These are phyloP conservation scores for Drosophila trichaetosa DNA, from an alignment of 2,888 invertebrate genomes.

Conservation along the genomic window DNA sequence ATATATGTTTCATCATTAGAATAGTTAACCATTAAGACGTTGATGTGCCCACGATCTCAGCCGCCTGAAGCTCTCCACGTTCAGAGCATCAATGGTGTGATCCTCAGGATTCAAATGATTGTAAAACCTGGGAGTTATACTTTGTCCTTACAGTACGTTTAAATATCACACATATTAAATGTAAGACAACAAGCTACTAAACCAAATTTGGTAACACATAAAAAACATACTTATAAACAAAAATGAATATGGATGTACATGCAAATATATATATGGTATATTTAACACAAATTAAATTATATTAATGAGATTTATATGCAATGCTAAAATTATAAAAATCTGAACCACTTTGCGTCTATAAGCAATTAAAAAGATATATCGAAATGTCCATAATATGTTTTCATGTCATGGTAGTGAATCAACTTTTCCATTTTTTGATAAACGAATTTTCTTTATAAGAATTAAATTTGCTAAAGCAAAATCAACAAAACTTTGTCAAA, in stretches of 20 bases:
- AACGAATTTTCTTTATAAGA: background rate
- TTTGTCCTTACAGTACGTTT: accelerated
- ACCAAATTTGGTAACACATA: background rate
- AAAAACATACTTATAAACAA: background rate
- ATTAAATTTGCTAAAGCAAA: background rate
- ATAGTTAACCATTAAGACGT: background rate
- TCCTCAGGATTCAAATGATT: background rate
- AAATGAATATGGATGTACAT: background rate
- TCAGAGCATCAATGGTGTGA: background rate
- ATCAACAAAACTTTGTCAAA: background rate
- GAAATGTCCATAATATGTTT: background rate
- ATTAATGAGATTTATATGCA: background rate
- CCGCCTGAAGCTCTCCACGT: accelerated
- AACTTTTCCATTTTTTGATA: background rate
- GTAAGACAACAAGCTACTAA: no score
- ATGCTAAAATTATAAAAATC: background rate
- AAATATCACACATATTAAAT: no score
- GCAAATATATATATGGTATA: background rate
- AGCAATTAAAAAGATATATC: background rate
- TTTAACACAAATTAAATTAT: background rate
- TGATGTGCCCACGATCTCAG: background rate
- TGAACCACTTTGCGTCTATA: background rate
- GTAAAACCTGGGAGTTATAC: accelerated
- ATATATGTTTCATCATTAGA: background rate
- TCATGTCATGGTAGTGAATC: no score